Conservation (phyloP, 2,888 invertebrate species). For the Sisyra nigra region DNA sequence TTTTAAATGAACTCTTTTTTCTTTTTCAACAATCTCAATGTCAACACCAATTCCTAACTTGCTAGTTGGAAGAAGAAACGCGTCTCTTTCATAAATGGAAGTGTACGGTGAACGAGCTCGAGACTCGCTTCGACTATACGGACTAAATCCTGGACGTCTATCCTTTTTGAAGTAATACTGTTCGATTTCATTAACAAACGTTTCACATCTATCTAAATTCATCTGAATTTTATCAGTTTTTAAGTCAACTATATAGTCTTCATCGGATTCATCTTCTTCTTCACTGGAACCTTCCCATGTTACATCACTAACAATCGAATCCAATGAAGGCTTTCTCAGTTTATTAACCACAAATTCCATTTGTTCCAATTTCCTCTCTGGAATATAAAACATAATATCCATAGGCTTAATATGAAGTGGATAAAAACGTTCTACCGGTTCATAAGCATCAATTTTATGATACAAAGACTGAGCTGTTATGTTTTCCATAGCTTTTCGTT, state of each 20-base stretch:
- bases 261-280: neutral
- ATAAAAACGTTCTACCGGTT: slow-evolving; percentile 1
- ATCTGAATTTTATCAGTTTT: neutral
- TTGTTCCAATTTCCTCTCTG: neutral
- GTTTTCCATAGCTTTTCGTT: slow-evolving; percentile 2
- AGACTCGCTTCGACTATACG: no score
- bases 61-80: neutral
- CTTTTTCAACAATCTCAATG: neutral
- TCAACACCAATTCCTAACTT: neutral
- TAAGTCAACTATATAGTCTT: slow-evolving; percentile 1
- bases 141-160: neutral
- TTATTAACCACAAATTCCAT: slow-evolving; percentile 1
- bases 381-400: slow-evolving; percentile 1
- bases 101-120: neutral
- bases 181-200: neutral
- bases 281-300: neutral
- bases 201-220: neutral
- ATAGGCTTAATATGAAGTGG: neutral
- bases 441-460: neutral
- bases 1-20: neutral
- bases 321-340: neutral
- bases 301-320: neutral
- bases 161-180: neutral
- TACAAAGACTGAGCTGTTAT: neutral
- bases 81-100: neutral